A percentile compares a stretch with the other conserved stretches of the same genome.
phyloP scores from a whole-genome alignment of 1,140 invertebrate species.

The Hormaphis cornu region DNA sequence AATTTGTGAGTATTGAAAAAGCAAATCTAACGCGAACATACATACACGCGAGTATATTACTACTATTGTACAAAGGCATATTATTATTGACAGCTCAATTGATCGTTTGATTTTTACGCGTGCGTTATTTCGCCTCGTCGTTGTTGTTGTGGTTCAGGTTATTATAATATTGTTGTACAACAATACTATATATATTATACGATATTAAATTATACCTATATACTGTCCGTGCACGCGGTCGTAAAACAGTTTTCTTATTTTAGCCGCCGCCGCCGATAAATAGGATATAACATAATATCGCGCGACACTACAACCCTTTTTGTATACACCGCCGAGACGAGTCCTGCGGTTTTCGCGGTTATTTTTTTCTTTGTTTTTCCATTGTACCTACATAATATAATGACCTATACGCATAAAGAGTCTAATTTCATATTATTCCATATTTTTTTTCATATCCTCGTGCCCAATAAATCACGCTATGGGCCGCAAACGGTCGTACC shows the following conservation, averaged over 20 bases:
- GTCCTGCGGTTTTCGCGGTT: not conserved
- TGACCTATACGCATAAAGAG: too few relatives aligned
- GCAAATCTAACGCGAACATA: not conserved
- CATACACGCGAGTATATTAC: not conserved
- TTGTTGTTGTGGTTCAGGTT: not conserved
- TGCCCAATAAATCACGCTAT: too few relatives aligned
- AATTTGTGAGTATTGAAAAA: not conserved
- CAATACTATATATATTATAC: too few relatives aligned
- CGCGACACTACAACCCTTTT: conserved; percentile 6
- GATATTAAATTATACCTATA: too few relatives aligned
- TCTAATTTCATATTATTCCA: too few relatives aligned
- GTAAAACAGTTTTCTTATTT: not conserved
- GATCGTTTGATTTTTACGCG: conserved; percentile 5
- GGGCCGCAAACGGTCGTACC: too few relatives aligned
- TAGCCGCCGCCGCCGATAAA: not conserved
- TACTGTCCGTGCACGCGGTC: too few relatives aligned
- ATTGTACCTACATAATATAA: not conserved
- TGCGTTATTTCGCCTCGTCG: not conserved
- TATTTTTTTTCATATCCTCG: too few relatives aligned
- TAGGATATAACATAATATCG: too few relatives aligned
- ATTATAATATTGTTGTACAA: too few relatives aligned
- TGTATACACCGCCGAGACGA: not conserved
- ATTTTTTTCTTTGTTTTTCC: not conserved
- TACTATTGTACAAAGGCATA: not conserved
- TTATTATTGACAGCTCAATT: conserved; percentile 27